Evolutionary conservation across 2,888 invertebrate genomes (phyloP).

Genomic region (Leptopilina drosophilae): DNA sequence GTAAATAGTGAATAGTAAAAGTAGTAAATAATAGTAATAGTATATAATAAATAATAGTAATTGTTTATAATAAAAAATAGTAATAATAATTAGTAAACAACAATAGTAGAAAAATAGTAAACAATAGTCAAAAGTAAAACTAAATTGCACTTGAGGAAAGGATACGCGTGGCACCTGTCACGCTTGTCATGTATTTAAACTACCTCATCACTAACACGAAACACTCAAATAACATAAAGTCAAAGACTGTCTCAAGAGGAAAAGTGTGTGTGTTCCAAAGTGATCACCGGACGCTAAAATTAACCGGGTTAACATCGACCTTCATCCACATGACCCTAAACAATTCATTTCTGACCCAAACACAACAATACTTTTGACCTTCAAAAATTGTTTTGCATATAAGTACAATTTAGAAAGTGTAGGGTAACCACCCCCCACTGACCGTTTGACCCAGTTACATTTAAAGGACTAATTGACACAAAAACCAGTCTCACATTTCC

Average conservation of each 20-base stretch:
- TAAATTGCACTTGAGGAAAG: no score
- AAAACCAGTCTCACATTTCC: slow-evolving; percentile 47
- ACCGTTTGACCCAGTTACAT: slow-evolving; percentile 55
- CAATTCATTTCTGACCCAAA: slow-evolving; percentile 56
- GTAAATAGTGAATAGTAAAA: no score
- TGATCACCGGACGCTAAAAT: slow-evolving; percentile 55
- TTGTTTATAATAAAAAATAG: no score
- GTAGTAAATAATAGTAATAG: no score
- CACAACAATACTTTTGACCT: slow-evolving; percentile 50
- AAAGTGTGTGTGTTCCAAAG: slow-evolving; percentile 28
- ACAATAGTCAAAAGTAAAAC: no score
- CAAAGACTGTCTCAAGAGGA: slow-evolving; percentile 40
- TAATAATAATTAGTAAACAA: no score
- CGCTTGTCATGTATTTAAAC: no score
- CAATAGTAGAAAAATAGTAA: no score
- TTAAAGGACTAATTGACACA: slow-evolving; percentile 52
- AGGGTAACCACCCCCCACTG: slow-evolving; percentile 49
- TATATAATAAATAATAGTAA: no score
- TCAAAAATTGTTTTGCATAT: slow-evolving; percentile 34
- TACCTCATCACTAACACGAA: no score
- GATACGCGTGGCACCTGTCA: no score
- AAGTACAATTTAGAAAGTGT: slow-evolving; percentile 4
- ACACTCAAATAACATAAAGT: no score
- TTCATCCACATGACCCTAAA: slow-evolving; percentile 59
- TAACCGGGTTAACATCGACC: slow-evolving; percentile 56